These are phyloP conservation scores for Enteromius mattozi DNA, from an alignment of 2,797 vertebrate genomes.

Conservation along the genomic window DNA sequence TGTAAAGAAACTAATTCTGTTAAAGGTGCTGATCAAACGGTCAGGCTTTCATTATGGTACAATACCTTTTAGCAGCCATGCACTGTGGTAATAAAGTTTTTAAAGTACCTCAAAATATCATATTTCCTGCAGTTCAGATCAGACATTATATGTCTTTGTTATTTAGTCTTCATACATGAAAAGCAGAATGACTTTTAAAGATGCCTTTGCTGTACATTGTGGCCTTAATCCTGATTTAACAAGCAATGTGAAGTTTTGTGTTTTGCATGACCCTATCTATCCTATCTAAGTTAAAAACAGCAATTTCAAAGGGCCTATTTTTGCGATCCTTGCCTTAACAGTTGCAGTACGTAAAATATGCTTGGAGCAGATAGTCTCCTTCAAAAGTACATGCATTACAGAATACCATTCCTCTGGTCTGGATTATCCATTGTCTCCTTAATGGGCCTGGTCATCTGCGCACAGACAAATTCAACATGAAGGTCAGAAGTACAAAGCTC, in stretches of 20 bases:
- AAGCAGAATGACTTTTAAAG: constrained; percentile 12
- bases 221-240: background rate
- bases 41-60: constrained; percentile 94
- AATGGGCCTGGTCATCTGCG: constrained; percentile 43
- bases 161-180: constrained; percentile 38
- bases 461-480: constrained; percentile 42
- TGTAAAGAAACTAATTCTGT: constrained; percentile 96
- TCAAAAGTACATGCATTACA: constrained; percentile 50
- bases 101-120: constrained; percentile 80
- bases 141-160: constrained; percentile 27
- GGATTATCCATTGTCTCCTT: constrained; percentile 23
- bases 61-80: constrained; percentile 91
- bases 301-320: constrained; percentile 18
- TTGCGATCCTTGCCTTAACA: background rate
- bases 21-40: constrained; percentile 97
- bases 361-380: constrained; percentile 48
- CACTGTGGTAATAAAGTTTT: constrained; percentile 87
- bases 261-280: background rate
- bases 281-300: background rate
- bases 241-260: background rate
- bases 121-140: constrained; percentile 55
- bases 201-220: constrained; percentile 3
- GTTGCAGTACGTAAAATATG: constrained; percentile 24
- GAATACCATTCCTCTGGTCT: constrained; percentile 43
- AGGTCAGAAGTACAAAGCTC: constrained; percentile 34